A percentile compares a stretch with the other conserved stretches of the same genome.
Conservation (phyloP, 2,888 invertebrate genomes). For the Diarsia dahlii region DNA sequence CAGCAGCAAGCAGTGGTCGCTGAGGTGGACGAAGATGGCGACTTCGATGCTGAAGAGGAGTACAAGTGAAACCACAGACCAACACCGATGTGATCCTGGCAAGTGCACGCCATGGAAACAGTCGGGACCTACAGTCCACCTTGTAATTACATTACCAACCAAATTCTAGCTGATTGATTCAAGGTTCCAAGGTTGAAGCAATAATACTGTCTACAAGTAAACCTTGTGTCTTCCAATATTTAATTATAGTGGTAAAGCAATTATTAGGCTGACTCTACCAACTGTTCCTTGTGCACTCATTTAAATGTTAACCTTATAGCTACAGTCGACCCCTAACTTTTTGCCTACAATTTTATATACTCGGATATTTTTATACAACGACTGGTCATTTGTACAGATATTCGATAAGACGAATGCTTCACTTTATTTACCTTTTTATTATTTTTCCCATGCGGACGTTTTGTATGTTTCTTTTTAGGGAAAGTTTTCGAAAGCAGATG, state of each 20-base stretch:
- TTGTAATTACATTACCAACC: conserved; percentile 28
- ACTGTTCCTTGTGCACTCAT: conserved; percentile 58
- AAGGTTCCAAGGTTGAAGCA: not conserved
- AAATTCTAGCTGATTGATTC: too few species aligned
- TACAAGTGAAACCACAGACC: conserved; percentile 84
- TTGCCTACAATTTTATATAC: conserved; percentile 71
- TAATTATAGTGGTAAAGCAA: conserved; percentile 1
- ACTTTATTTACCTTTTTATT: conserved; percentile 31
- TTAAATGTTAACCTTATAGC: conserved; percentile 57
- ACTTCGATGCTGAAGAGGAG: conserved; percentile 92
- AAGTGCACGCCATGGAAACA: conserved; percentile 56
- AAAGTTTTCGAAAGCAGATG: conserved; percentile 34
- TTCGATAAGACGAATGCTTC: conserved; percentile 54
- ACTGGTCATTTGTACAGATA: conserved; percentile 65
- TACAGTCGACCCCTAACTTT: conserved; percentile 67
- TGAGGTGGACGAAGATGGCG: conserved; percentile 91
- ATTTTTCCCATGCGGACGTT: conserved; percentile 24
- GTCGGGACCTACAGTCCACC: conserved; percentile 31
- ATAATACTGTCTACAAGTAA: conserved; percentile 4
- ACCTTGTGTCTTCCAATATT: not conserved
- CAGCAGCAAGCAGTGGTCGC: conserved; percentile 57
- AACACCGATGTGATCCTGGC: conserved; percentile 59
- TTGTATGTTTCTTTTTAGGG: conserved; percentile 33
- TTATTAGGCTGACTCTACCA: conserved; percentile 6
- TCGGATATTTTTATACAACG: conserved; percentile 74